Conservation (phyloP, 2,888 invertebrate genomes). For the Dichetophora obliterata region DNA sequence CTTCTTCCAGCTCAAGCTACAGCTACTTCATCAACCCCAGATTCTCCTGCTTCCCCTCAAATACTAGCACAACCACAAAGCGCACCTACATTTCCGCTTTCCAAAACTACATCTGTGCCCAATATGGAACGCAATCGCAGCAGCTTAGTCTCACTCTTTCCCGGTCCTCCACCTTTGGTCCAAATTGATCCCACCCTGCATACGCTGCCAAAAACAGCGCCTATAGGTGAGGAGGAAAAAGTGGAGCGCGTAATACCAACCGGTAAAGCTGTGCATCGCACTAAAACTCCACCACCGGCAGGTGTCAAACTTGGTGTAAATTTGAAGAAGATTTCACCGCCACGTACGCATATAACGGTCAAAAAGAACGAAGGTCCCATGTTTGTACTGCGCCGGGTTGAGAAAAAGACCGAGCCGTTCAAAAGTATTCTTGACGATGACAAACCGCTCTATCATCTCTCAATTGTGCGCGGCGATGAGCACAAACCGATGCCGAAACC, state of each 20-base stretch:
- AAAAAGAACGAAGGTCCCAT: conserved; percentile 65
- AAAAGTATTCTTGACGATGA: conserved; percentile 69
- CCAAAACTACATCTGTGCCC: conserved; percentile 63
- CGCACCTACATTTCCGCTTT: conserved; percentile 59
- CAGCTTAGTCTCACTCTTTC: conserved; percentile 58
- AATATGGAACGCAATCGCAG: conserved; percentile 59
- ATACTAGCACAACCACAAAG: conserved; percentile 39
- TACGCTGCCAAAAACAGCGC: conserved; percentile 44
- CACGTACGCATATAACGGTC: conserved; percentile 61
- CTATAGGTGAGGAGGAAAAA: conserved; percentile 27
- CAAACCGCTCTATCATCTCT: conserved; percentile 66
- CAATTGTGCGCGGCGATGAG: conserved; percentile 64
- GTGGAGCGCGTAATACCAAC: conserved; percentile 59
- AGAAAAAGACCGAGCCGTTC: conserved; percentile 64
- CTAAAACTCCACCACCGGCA: conserved; percentile 67
- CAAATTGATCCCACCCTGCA: conserved; percentile 59
- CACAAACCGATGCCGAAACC: conserved; percentile 62
- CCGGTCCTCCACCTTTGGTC: conserved; percentile 61
- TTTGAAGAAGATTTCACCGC: conserved; percentile 65
- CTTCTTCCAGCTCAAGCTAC: not conserved
- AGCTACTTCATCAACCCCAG: conserved; percentile 12
- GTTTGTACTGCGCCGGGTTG: conserved; percentile 67
- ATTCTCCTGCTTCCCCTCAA: not conserved
- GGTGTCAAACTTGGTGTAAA: conserved; percentile 65
- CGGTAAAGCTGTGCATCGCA: conserved; percentile 59